phyloP scores from a whole-genome alignment of 2,113 vertebrate genomes.

The Pao palembangensis region DNA sequence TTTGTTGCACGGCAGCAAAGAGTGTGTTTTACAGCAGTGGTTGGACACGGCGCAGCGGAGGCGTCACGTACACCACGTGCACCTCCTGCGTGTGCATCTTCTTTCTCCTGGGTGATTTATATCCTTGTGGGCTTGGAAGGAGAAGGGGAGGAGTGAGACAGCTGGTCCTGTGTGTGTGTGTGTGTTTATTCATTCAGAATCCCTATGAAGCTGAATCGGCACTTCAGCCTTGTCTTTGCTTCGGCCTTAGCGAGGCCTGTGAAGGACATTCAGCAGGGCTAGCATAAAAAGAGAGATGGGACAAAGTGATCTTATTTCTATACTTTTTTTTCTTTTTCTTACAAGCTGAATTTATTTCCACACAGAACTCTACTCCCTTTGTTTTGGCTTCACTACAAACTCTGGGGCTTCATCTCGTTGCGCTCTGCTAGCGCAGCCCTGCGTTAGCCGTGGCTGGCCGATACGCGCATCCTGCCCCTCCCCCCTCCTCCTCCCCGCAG shows the following conservation, averaged over 20 bases:
- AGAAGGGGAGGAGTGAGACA: constrained; percentile 52
- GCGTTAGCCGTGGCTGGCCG: constrained; percentile 53
- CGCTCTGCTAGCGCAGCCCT: background rate
- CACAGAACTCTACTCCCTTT: background rate
- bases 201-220: constrained; percentile 66
- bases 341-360: background rate
- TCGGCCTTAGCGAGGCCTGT: constrained; percentile 33
- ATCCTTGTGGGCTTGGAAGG: constrained; percentile 28
- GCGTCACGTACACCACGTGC: constrained; percentile 37
- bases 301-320: background rate
- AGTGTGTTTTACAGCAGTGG: constrained; percentile 35
- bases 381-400: constrained; percentile 3
- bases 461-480: constrained; percentile 19
- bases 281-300: background rate
- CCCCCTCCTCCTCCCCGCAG: constrained; percentile 31
- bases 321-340: background rate
- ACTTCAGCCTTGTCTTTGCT: constrained; percentile 60
- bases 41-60: constrained; percentile 22
- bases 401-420: background rate
- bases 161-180: constrained; percentile 13
- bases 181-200: constrained; percentile 57
- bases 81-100: constrained; percentile 27
- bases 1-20: constrained; percentile 25
- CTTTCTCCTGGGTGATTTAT: constrained; percentile 63
- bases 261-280: constrained; percentile 28